Conservation (phyloP, 92 coral and sea anemone species). For the Parazoanthus atlanticus region DNA sequence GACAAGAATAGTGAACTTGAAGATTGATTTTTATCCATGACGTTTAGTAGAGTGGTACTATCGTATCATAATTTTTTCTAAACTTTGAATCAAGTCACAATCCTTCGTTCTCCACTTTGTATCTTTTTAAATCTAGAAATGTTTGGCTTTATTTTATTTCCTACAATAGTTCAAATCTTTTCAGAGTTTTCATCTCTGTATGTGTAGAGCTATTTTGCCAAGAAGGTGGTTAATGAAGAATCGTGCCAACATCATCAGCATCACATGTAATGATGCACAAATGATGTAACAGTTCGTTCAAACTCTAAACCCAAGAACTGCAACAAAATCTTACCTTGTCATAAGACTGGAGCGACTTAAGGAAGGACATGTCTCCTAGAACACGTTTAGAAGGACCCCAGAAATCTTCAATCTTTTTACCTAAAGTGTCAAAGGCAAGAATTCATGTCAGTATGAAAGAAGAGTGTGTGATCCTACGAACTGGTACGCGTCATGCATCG, state of each 20-base stretch:
- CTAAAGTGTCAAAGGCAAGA: conserved; percentile 43
- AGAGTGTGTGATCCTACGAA: background rate
- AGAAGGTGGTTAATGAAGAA: too few relatives aligned
- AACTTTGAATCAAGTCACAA: background rate
- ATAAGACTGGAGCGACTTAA: conserved; percentile 89
- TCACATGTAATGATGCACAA: background rate
- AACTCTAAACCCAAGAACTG: background rate
- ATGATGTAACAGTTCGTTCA: background rate
- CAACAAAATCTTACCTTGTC: conserved; percentile 73
- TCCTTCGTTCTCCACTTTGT: too few relatives aligned
- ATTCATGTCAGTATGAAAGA: background rate
- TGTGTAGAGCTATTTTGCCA: too few relatives aligned
- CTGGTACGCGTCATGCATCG: background rate
- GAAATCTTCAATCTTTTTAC: conserved; percentile 98
- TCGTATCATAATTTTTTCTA: background rate
- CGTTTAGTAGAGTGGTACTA: background rate
- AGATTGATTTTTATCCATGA: background rate
- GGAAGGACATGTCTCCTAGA: conserved; percentile 95
- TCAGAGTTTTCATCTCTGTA: too few relatives aligned
- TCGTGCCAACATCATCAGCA: too few relatives aligned
- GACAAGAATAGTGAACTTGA: too few relatives aligned
- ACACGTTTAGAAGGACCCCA: conserved; percentile 99
- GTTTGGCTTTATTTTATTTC: too few relatives aligned
- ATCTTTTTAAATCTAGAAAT: too few relatives aligned
- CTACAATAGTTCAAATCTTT: too few relatives aligned